A percentile compares a stretch with the other conserved stretches of the same genome.
These are phyloP conservation scores for Ictalurus punctatus DNA, from an alignment of 2,113 vertebrate species.

Conservation along the genomic window DNA sequence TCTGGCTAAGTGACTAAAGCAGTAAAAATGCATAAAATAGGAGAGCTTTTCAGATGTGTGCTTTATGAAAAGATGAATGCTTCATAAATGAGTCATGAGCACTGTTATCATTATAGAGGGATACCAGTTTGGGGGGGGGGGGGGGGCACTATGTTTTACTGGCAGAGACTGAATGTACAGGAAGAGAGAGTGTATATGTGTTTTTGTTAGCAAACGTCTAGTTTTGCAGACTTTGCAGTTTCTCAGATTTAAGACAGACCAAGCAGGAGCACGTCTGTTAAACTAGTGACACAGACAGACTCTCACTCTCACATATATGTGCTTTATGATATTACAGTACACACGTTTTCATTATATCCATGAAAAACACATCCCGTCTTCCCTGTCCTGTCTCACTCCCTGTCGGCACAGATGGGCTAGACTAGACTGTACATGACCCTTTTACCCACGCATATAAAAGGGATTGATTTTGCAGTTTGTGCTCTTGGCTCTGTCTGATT, in stretches of 20 bases:
- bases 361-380: constrained; percentile 12
- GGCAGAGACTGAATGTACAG: constrained; percentile 19
- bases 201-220: neutral
- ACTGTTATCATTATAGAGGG: constrained; percentile 50
- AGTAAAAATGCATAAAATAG: constrained; percentile 59
- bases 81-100: constrained; percentile 70
- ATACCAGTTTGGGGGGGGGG: too few species aligned
- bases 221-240: constrained; percentile 35
- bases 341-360: neutral
- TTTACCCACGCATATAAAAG: constrained; percentile 13
- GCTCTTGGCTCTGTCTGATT: constrained; percentile 4
- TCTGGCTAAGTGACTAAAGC: constrained; percentile 60
- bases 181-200: neutral
- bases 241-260: constrained; percentile 20
- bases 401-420: neutral
- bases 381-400: neutral
- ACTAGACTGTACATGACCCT: neutral
- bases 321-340: neutral
- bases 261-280: constrained; percentile 13
- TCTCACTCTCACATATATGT: neutral
- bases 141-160: constrained; percentile 31
- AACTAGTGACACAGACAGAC: constrained; percentile 12
- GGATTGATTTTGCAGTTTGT: constrained; percentile 31
- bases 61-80: constrained; percentile 65
- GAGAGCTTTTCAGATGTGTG: constrained; percentile 66